These are phyloP conservation scores for Macrochelys suwanniensis DNA, from an alignment of 2,797 vertebrate species.

Conservation along the genomic window DNA sequence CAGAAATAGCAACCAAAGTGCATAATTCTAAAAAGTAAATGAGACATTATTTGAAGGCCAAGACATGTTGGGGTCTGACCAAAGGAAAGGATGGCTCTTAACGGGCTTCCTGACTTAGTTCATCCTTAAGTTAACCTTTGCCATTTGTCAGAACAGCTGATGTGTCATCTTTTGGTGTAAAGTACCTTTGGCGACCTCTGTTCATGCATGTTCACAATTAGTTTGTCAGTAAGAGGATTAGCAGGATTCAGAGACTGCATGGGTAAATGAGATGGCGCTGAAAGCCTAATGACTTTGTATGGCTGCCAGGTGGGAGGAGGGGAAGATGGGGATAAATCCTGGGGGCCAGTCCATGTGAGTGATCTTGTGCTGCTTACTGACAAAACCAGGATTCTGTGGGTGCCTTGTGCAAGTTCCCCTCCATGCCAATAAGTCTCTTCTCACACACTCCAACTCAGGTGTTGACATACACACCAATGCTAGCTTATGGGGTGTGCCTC, in stretches of 20 bases:
- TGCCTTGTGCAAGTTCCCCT: neutral
- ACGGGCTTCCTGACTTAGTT: accelerated
- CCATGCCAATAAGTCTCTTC: neutral
- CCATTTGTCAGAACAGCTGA: neutral
- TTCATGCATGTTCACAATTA: neutral
- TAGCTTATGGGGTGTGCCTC: neutral
- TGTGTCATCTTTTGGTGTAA: neutral
- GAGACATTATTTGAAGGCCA: neutral
- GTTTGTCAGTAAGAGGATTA: neutral
- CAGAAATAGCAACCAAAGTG: neutral
- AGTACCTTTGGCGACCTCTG: neutral
- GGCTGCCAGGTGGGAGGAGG: neutral
- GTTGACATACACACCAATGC: accelerated
- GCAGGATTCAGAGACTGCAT: neutral
- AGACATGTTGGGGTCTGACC: neutral
- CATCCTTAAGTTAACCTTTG: neutral
- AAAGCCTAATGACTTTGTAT: neutral
- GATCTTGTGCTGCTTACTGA: neutral
- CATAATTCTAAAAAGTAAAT: conserved; percentile 3
- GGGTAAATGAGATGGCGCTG: neutral
- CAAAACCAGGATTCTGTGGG: neutral
- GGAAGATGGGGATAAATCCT: neutral
- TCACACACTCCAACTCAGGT: neutral
- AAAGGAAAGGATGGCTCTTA: neutral
- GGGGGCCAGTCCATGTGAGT: neutral